Conservation (phyloP, 2,797 vertebrate species). For the Typhlichthys subterraneus region DNA sequence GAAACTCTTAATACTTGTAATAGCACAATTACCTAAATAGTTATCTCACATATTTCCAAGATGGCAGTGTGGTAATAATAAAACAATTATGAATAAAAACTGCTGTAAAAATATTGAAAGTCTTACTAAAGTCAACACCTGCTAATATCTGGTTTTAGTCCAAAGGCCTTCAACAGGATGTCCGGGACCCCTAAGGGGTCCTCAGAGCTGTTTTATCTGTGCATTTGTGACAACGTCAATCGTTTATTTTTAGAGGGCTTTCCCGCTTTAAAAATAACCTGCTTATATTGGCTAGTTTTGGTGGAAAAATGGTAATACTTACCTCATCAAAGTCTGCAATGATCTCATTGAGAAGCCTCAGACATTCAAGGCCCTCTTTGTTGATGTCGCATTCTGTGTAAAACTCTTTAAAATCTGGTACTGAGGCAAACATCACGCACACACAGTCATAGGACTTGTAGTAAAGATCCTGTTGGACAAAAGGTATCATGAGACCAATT, state of each 20-base stretch:
- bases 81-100: not conserved
- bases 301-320: conserved; percentile 20
- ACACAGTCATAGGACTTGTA: conserved; percentile 98
- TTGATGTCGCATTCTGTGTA: conserved; percentile 99
- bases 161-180: too few relatives aligned
- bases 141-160: too few relatives aligned
- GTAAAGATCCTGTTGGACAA: conserved; percentile 88
- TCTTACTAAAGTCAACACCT: too few relatives aligned
- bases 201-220: too few relatives aligned
- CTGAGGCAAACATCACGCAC: conserved; percentile 97
- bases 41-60: not conserved
- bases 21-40: not conserved
- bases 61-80: not conserved
- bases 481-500: not conserved
- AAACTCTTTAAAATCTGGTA: conserved; percentile 98
- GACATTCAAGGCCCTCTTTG: conserved; percentile 96
- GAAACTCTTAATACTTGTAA: not conserved
- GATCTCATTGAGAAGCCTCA: conserved; percentile 96
- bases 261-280: too few relatives aligned
- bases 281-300: too few relatives aligned
- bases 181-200: too few relatives aligned
- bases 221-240: not conserved
- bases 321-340: conserved; percentile 99
- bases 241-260: not conserved
- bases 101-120: too few relatives aligned